Base-by-base conservation (phyloP, 2,797 vertebrate genomes). In the Echiichthys vipera region DNA sequence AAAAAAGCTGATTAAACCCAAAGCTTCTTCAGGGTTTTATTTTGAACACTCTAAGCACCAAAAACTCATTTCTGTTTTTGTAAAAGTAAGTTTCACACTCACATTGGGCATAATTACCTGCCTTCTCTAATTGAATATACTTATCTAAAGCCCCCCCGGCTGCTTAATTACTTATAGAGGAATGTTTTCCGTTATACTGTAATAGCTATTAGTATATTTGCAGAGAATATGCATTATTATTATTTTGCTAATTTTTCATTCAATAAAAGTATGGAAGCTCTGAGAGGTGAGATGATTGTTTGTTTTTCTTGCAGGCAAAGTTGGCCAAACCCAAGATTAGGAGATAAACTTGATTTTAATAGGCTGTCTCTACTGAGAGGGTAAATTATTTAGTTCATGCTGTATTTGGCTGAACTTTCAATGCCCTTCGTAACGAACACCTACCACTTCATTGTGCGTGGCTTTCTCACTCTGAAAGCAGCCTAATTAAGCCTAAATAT, bases 61-160 rank as follows among this genome's bases (percentile, higher is more conserved):
- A 20, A 49, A 77, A 39, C 54, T 59, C 37, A 81, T 80, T 74
- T 74, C 17, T 67, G 53, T 81, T 77, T 78, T 25, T 69, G 40
- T 72, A 67, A 66, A 80, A 74, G 30, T 62, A 69, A 78, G 57
- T 81, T 76, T 81, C 71, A 75, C 57, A 61, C 67, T 81, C 74
- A 61, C 71, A 58, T 46, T 73, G 74, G 70, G 81, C 30, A 61
- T 77, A 88, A 85, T 88, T 88, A 87, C 58, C 81, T 78, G 65
- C 45, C 79, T 65, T 70, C 9, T 65, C 78, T 78, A 84, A 78
- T 67, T 84, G 36, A 81, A 79, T 78, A 59, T 79, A 74, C 80
- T 83, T 78, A 84, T 74, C 62, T 34, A 37, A 85, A 71, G 53
- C 27, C 75, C 71, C 32, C 27, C 45, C 42, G 74, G 57, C 68